Base-by-base conservation (phyloP, 2,113 vertebrate species). In the Dasypus novemcinctus region DNA sequence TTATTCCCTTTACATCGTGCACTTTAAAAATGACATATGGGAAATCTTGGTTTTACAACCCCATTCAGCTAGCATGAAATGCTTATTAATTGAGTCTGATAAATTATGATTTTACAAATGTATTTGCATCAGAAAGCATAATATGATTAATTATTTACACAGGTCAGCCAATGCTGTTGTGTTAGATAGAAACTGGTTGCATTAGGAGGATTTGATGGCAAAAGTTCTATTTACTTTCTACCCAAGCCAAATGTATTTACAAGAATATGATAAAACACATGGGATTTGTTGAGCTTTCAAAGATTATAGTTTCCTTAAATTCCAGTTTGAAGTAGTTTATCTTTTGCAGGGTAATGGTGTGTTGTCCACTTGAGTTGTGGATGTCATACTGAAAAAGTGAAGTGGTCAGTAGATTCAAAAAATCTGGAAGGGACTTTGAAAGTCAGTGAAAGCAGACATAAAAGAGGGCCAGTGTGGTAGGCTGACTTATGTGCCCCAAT, bases 91-190 rank as follows among this genome's bases (percentile, higher is more conserved):
- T 43, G 38, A 94, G 80, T 21, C 93, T 93, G 31, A 96, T 96
- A 98, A 95, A 97, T 98, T 96, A 97, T 88, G 97, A 94, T 96
- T 98, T 97, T 96, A 66, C 79, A 81, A 96, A 94, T 79, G 92
- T 97, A 96, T 96, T 80, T 93, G 61, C 92, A 15, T 96, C 87
- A 97, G 87, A 95, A 97, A 97, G 80, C 94, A 93, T 85, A 74
- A 54, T 92, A 87, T 98, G 0, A 2, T 97, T 97, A 97, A 98
- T 98, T 98, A 97, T 98, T 97, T 97, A 97, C 41, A 25, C 21
- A 61, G 7, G 54, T 64, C 94, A 97, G 72, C 76, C 31, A 71
- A 23, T 64, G 43, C 11, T 3, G 2, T 43, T 38, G 10, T 71
- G 12, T 83, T 93, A 96, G 27, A 57, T 43, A 68, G 43, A 93